Conservation (phyloP, 2,888 invertebrate genomes). For the Meliscaeva auricollis region DNA sequence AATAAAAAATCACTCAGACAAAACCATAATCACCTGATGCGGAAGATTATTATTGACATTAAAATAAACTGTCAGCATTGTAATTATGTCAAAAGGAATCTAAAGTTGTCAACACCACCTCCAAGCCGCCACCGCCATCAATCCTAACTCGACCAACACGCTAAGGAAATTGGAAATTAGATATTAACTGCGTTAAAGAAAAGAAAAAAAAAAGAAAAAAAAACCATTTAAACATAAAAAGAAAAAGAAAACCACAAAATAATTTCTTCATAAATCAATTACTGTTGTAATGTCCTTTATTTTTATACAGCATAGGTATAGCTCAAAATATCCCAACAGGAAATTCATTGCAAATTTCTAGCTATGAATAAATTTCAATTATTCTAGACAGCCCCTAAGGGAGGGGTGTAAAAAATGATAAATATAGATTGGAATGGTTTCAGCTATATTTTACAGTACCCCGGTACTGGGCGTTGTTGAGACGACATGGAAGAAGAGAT, state of each 20-base stretch:
- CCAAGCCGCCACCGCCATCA: background rate
- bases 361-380: constrained; percentile 51
- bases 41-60: constrained; percentile 43
- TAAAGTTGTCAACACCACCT: background rate
- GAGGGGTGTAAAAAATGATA: background rate
- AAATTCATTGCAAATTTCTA: constrained; percentile 52
- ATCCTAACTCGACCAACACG: background rate
- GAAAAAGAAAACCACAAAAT: constrained; percentile 32
- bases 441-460: constrained; percentile 19
- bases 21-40: constrained; percentile 55
- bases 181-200: constrained; percentile 18
- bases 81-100: constrained; percentile 17
- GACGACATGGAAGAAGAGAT: constrained; percentile 11
- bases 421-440: constrained; percentile 4
- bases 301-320: background rate
- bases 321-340: constrained; percentile 11
- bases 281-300: constrained; percentile 51
- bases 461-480: background rate
- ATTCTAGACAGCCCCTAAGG: constrained; percentile 5
- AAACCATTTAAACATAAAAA: background rate
- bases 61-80: constrained; percentile 45
- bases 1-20: constrained; percentile 44
- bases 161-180: background rate
- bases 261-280: constrained; percentile 72
- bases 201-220: too few species aligned